phyloP scores from a whole-genome alignment of 37 sponge, comb jelly and placozoan species.

The Agelas oroides region DNA sequence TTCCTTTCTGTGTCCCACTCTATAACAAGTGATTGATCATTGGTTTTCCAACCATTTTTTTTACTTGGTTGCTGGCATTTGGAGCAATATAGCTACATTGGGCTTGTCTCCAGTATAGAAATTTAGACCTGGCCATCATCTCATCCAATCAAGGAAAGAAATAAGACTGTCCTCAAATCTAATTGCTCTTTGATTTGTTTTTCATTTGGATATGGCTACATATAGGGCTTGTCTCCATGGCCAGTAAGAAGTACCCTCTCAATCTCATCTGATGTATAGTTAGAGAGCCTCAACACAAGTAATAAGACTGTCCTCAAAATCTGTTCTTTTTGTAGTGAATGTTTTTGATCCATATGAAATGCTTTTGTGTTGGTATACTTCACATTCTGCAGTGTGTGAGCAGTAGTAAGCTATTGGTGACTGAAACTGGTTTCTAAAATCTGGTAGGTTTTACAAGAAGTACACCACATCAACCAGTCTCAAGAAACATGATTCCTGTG shows the following conservation, averaged over 20 bases:
- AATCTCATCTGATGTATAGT: constrained; percentile 3
- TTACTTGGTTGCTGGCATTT: too few relatives aligned
- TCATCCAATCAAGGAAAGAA: too few relatives aligned
- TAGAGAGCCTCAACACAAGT: not conserved
- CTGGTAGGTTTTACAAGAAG: not conserved
- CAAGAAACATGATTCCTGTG: not conserved
- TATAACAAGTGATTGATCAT: not conserved
- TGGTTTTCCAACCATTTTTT: too few relatives aligned
- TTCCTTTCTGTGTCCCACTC: constrained; percentile 7
- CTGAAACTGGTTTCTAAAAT: not conserved
- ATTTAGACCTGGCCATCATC: too few relatives aligned
- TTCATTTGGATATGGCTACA: not conserved
- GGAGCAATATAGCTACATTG: too few relatives aligned
- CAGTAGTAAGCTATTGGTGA: not conserved
- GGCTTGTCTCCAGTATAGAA: too few relatives aligned
- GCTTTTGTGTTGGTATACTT: not conserved
- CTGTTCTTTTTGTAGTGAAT: not conserved
- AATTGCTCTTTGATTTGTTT: not conserved
- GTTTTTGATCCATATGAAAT: not conserved
- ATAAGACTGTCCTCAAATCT: too few relatives aligned
- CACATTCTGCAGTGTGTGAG: too few relatives aligned
- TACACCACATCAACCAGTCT: not conserved
- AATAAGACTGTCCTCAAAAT: not conserved
- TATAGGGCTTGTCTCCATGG: not conserved
- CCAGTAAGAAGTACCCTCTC: not conserved